phyloP scores from a whole-genome alignment of 1,140 invertebrate genomes.

The Drosophila quadrilineata region DNA sequence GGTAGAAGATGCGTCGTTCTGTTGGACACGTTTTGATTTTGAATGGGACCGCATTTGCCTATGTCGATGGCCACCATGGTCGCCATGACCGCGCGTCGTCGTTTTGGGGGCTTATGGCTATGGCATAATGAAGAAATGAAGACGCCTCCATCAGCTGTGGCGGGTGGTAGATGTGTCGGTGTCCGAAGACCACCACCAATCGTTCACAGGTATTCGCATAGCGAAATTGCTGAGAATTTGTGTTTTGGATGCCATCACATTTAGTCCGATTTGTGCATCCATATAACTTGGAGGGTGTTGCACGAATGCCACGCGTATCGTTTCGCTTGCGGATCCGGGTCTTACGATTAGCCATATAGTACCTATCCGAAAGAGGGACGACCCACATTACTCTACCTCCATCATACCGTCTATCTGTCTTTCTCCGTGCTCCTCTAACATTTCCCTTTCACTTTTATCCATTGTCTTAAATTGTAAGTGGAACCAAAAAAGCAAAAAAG shows the following conservation, averaged over 20 bases:
- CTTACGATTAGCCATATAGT: too few relatives aligned
- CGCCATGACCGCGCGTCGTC: constrained; percentile 17
- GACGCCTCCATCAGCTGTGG: constrained; percentile 38
- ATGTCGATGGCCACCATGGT: constrained; percentile 4
- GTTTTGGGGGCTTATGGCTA: constrained; percentile 65
- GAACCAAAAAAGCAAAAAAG: neutral
- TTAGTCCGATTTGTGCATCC: constrained; percentile 69
- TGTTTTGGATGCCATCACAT: constrained; percentile 59
- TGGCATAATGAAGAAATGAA: constrained; percentile 61
- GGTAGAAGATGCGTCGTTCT: constrained; percentile 13
- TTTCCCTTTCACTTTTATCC: too few relatives aligned
- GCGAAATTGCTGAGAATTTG: constrained; percentile 25
- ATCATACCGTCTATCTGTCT: too few relatives aligned
- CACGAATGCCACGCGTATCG: constrained; percentile 12
- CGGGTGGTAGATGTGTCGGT: too few relatives aligned
- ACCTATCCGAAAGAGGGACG: too few relatives aligned
- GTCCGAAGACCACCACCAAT: neutral
- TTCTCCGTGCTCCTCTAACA: too few relatives aligned
- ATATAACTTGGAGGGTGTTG: constrained; percentile 54
- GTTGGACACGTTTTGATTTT: constrained; percentile 76
- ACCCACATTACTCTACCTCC: too few relatives aligned
- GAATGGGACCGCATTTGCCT: constrained; percentile 69
- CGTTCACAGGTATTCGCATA: neutral
- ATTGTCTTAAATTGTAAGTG: too few relatives aligned
- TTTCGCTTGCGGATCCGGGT: constrained; percentile 5